Evolutionary conservation across 2,888 invertebrate species (phyloP).

Genomic region (Onchidella celtica): DNA sequence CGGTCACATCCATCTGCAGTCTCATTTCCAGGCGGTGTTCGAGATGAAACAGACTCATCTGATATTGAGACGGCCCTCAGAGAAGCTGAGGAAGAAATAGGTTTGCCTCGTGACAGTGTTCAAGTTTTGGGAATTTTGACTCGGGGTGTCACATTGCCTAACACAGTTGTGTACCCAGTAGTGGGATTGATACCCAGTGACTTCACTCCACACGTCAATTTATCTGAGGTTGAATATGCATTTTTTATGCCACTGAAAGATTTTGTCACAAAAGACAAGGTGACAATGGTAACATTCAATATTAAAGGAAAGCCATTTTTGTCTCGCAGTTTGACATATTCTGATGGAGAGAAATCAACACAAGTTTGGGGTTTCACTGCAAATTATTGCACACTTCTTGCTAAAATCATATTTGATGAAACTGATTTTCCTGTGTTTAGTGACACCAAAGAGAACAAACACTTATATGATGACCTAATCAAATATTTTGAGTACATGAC

Average conservation of each 20-base stretch:
- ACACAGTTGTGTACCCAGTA: conserved; percentile 70
- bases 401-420: conserved; percentile 32
- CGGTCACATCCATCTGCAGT: conserved; percentile 70
- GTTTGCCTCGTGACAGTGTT: conserved; percentile 66
- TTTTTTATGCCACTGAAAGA: conserved; percentile 72
- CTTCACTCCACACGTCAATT: conserved; percentile 70
- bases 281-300: background rate
- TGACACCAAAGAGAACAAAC: background rate
- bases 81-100: conserved; percentile 78
- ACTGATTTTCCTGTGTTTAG: background rate
- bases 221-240: conserved; percentile 71
- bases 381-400: conserved; percentile 33
- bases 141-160: conserved; percentile 63
- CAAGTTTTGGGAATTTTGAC: conserved; percentile 66
- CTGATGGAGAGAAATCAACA: background rate
- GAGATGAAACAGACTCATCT: conserved; percentile 68
- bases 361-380: conserved; percentile 42
- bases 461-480: conserved; percentile 9
- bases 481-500: conserved; percentile 34
- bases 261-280: conserved; percentile 63
- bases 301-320: background rate
- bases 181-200: conserved; percentile 67
- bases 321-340: background rate
- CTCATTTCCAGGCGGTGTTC: conserved; percentile 77
- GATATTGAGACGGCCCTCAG: conserved; percentile 73